phyloP scores from a whole-genome alignment of 2,888 invertebrate genomes.

The Cistogaster globosa region DNA sequence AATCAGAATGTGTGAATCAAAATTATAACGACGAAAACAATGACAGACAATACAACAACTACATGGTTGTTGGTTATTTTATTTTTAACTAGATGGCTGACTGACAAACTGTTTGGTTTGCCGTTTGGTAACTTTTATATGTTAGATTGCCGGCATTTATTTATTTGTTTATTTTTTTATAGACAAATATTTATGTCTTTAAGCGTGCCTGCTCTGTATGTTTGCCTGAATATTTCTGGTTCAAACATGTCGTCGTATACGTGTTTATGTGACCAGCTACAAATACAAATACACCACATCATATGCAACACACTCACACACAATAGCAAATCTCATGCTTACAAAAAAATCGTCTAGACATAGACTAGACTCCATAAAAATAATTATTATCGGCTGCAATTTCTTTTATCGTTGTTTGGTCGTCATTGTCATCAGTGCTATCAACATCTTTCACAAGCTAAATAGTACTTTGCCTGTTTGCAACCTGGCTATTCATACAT shows the following conservation, averaged over 20 bases:
- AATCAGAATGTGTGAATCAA: constrained; percentile 44
- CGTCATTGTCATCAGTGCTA: constrained; percentile 39
- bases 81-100: constrained; percentile 36
- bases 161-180: constrained; percentile 47
- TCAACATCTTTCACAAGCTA: constrained; percentile 57
- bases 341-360: constrained; percentile 82
- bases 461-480: background rate
- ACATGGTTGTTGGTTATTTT: constrained; percentile 29
- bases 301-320: constrained; percentile 26
- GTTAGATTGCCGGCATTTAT: constrained; percentile 61
- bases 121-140: constrained; percentile 23
- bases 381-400: constrained; percentile 83
- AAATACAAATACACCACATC: constrained; percentile 32
- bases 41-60: constrained; percentile 63
- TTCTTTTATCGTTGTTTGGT: constrained; percentile 76
- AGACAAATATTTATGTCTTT: constrained; percentile 40
- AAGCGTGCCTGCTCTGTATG: constrained; percentile 50
- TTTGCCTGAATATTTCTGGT: constrained; percentile 22
- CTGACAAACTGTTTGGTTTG: background rate
- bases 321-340: background rate
- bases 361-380: constrained; percentile 83
- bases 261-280: constrained; percentile 59
- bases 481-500: constrained; percentile 2
- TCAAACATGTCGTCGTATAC: constrained; percentile 39
- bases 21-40: constrained; percentile 49